Evolutionary conservation across 2,888 invertebrate species (phyloP), one percentile per base, ranked within the genome.

Genomic region (Neoascia interrupta): DNA sequence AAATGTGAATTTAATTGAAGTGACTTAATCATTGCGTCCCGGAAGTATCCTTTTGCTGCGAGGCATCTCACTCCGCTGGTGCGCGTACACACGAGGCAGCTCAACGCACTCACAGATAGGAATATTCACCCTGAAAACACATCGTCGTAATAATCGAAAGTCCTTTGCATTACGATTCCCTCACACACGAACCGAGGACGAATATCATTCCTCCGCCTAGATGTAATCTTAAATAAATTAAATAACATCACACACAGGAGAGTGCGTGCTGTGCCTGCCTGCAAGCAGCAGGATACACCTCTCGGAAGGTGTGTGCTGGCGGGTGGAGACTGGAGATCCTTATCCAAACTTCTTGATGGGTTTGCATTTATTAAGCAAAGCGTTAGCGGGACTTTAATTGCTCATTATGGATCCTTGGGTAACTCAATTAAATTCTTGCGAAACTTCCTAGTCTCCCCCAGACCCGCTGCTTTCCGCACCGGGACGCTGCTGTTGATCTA

Each of bases 1-100:
- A 53, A 75, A 69, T 75, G 69, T 56, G 51, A 63, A 63, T 70
- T 56, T 63, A 75, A 74, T 74, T 61, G 68, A 74, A 56, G 63
- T 45, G 45, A 58, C 70, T 64, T 39, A 43, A 70, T 75, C 56
- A 63, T 58, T 16, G 51, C n/a, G n/a, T 6, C 21, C 26, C 47
- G 37, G 45, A 39, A 64, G 34, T 19, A 45, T 68, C 41, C 19
- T 28, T 3, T 23, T 26, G 18, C n/a, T 19, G 34, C 5, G 36
- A 16, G 11, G 16, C n/a, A n/a, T n/a, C n/a, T n/a, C n/a, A n/a
- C n/a, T n/a, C n/a, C n/a, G n/a, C n/a, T n/a, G n/a, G n/a, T n/a
- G n/a, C n/a, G n/a, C n/a, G 37, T 37, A 43, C 26, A 45, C 54
- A 54, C 54, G 54, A 45, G 26, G 16, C n/a, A 16, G n/a, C n/a